A percentile compares a stretch with the other conserved stretches of the same genome.
Evolutionary conservation across 1,140 invertebrate species (phyloP).

Genomic region (Trichomalopsis sarcophagae): DNA sequence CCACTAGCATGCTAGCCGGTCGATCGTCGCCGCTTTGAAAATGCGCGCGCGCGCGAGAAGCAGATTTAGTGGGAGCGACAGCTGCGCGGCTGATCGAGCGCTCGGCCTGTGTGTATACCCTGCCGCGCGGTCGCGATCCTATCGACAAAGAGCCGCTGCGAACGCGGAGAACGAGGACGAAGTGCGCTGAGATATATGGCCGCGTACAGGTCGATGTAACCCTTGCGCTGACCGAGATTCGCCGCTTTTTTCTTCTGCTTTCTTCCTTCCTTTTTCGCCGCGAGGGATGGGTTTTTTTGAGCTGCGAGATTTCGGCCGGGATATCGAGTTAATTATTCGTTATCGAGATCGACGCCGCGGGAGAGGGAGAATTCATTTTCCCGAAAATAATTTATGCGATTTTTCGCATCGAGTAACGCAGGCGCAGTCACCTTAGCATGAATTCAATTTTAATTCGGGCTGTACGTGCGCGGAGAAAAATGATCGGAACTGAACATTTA

Average conservation of each 20-base stretch:
- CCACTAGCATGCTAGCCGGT: constrained; percentile 5
- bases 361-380: not conserved
- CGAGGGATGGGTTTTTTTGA: no score
- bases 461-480: no score
- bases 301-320: not conserved
- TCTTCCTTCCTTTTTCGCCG: not conserved
- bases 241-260: not conserved
- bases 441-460: not conserved
- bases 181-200: not conserved
- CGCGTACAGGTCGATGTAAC: not conserved
- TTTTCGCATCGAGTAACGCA: not conserved
- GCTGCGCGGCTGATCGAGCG: constrained; percentile 15
- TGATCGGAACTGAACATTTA: no score
- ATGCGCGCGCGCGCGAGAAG: not conserved
- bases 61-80: constrained; percentile 37
- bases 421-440: not conserved
- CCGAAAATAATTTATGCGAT: not conserved
- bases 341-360: not conserved
- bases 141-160: constrained; percentile 22
- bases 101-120: not conserved
- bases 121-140: constrained; percentile 23
- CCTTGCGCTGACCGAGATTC: not conserved
- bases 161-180: not conserved
- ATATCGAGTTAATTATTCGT: not conserved
- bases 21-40: constrained; percentile 47